These are phyloP conservation scores for Bothrops alternatus DNA, from an alignment of 2,797 vertebrate genomes.

Conservation along the genomic window DNA sequence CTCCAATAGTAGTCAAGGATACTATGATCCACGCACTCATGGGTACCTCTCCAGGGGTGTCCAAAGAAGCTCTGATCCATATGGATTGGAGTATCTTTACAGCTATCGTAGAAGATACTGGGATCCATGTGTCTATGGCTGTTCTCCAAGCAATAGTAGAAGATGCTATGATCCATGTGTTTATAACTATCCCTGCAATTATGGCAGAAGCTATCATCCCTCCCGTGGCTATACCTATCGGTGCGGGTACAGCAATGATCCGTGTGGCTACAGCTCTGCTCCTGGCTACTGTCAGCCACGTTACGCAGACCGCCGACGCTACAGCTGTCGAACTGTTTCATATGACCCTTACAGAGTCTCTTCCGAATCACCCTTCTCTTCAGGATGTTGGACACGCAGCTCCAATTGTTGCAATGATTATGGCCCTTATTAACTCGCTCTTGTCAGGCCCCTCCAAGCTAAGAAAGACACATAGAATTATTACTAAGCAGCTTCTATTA, in stretches of 20 bases:
- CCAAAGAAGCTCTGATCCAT: background rate
- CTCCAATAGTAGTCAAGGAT: background rate
- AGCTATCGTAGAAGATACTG: background rate
- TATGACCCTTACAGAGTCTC: background rate
- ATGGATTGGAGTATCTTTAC: background rate
- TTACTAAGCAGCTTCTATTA: background rate
- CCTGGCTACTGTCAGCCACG: background rate
- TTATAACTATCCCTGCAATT: background rate
- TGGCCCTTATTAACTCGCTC: background rate
- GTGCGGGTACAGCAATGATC: background rate
- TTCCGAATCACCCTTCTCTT: background rate
- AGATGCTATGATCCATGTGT: background rate
- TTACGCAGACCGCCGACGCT: background rate
- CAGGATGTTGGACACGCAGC: background rate
- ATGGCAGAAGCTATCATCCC: background rate
- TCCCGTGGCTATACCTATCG: background rate
- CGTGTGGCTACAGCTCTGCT: background rate
- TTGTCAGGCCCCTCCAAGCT: background rate
- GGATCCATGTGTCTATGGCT: background rate
- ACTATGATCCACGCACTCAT: background rate
- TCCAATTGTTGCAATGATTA: background rate
- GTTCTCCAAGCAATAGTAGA: background rate
- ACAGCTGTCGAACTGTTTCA: background rate
- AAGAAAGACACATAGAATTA: background rate
- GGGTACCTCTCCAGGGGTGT: background rate